Percentiles rank a stretch among this genome's conserved stretches.
Evolutionary conservation across 1,140 invertebrate species (phyloP).

Genomic region (Zophobas morio): DNA sequence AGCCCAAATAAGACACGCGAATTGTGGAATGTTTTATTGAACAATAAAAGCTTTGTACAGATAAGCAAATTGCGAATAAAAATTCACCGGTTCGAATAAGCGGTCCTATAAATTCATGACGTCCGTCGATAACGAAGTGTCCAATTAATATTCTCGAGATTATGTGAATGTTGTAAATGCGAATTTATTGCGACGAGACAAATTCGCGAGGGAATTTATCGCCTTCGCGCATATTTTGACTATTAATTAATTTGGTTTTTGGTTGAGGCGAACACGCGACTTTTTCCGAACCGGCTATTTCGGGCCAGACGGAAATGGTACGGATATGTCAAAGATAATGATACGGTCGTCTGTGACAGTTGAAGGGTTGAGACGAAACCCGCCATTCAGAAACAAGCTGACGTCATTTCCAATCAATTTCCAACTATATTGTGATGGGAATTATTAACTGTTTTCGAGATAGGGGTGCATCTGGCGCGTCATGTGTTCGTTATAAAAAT

Average conservation of each 20-base stretch:
- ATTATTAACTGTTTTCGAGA: constrained; percentile 2
- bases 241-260: constrained; percentile 46
- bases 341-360: neutral
- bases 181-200: constrained; percentile 49
- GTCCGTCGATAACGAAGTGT: constrained; percentile 35
- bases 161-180: constrained; percentile 33
- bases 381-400: constrained; percentile 23
- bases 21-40: constrained; percentile 38
- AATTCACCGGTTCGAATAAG: constrained; percentile 31
- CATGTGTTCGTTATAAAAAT: neutral
- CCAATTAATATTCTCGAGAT: constrained; percentile 50
- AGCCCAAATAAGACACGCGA: constrained; percentile 45
- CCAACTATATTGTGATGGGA: constrained; percentile 16
- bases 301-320: neutral
- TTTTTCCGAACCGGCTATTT: constrained; percentile 1
- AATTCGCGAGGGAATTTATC: constrained; percentile 48
- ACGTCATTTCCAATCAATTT: constrained; percentile 37
- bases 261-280: neutral
- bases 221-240: constrained; percentile 15
- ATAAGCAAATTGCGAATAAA: constrained; percentile 41
- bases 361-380: constrained; percentile 1
- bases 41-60: constrained; percentile 41
- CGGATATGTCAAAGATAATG: neutral
- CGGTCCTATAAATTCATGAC: constrained; percentile 6
- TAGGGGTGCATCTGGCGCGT: constrained; percentile 14